Conservation (phyloP, 2,113 vertebrate species). For the Psettodes erumei region DNA sequence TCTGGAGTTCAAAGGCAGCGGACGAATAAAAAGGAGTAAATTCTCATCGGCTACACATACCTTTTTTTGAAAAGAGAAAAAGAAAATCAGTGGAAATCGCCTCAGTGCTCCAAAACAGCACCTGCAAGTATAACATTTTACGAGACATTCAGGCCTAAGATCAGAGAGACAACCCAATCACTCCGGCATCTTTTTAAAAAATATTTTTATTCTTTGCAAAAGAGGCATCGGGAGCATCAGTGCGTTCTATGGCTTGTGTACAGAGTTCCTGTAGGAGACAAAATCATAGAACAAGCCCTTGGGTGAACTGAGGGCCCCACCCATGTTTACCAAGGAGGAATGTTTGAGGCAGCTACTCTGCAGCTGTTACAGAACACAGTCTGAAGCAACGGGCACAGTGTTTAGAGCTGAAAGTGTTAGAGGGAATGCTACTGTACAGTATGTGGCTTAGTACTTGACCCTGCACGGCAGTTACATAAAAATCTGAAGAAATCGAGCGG, state of each 20-base stretch:
- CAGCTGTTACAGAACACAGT: constrained; percentile 72
- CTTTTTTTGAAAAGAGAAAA: background rate
- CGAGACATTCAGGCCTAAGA: background rate
- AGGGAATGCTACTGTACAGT: constrained; percentile 75
- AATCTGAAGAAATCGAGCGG: constrained; percentile 31
- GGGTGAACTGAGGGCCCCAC: constrained; percentile 73
- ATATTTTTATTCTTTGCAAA: constrained; percentile 81
- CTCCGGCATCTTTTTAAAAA: constrained; percentile 58
- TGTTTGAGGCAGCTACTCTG: constrained; percentile 76
- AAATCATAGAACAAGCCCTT: constrained; percentile 75
- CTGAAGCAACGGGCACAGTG: constrained; percentile 69
- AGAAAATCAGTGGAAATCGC: constrained; percentile 30
- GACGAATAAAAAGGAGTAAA: constrained; percentile 31
- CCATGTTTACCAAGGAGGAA: constrained; percentile 81
- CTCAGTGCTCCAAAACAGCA: constrained; percentile 9
- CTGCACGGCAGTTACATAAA: constrained; percentile 46
- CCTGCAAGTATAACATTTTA: background rate
- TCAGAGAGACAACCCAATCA: constrained; percentile 26
- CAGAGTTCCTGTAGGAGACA: constrained; percentile 70
- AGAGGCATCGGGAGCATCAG: constrained; percentile 78
- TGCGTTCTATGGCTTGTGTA: constrained; percentile 78
- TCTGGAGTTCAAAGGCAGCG: constrained; percentile 60
- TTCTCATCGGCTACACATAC: constrained; percentile 24
- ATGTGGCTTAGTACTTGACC: constrained; percentile 48
- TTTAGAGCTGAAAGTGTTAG: constrained; percentile 65